phyloP scores from a whole-genome alignment of 2,888 invertebrate species.

The Amphimallon solstitiale region DNA sequence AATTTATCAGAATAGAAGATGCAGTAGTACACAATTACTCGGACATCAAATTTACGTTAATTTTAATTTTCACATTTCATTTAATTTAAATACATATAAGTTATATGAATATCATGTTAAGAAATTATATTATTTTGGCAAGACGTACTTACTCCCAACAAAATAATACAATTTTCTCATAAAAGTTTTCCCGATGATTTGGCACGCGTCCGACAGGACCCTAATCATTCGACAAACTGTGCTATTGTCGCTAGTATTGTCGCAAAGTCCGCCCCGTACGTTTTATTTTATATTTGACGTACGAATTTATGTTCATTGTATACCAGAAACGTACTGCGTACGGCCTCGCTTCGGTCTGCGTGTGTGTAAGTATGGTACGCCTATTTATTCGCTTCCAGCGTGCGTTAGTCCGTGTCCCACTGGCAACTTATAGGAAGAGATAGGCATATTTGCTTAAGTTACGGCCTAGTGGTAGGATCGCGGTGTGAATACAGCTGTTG shows the following conservation, averaged over 20 bases:
- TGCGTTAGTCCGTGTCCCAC: slow-evolving; percentile 8
- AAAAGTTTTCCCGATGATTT: too few species aligned
- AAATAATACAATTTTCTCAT: too few species aligned
- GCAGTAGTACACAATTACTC: too few species aligned
- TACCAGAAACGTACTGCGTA: background rate
- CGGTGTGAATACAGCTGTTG: slow-evolving; percentile 44
- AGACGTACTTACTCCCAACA: too few species aligned
- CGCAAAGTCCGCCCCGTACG: background rate
- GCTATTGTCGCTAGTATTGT: slow-evolving; percentile 20
- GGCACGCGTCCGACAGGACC: slow-evolving; percentile 6
- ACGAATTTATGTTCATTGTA: slow-evolving; percentile 23
- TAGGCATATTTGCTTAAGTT: slow-evolving; percentile 36
- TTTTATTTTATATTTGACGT: slow-evolving; percentile 28
- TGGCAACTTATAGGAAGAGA: slow-evolving; percentile 18
- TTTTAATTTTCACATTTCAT: too few species aligned
- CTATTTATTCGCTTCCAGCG: background rate
- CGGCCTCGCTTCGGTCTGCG: background rate
- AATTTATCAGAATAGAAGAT: too few species aligned
- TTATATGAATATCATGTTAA: too few species aligned
- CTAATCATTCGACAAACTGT: background rate
- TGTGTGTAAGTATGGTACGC: background rate
- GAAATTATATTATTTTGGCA: too few species aligned
- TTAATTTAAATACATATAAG: too few species aligned
- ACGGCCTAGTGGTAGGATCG: slow-evolving; percentile 35
- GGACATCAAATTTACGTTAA: too few species aligned